Evolutionary conservation across 2,113 vertebrate genomes (phyloP).

Genomic region (Psilopogon haemacephalus): DNA sequence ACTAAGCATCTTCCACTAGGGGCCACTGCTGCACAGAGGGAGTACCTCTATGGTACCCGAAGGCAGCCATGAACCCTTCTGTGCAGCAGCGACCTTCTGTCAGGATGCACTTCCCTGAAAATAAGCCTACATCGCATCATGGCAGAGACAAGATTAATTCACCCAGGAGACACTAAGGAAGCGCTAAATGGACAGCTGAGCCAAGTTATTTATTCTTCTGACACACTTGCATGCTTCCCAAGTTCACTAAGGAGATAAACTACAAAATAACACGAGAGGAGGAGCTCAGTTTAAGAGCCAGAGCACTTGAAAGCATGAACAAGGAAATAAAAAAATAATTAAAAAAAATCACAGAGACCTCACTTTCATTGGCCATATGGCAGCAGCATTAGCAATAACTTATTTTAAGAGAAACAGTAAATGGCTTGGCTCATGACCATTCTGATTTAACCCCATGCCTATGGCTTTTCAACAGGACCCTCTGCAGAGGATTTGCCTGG

Average conservation of each 20-base stretch:
- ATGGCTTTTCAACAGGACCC: not conserved
- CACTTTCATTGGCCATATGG: not conserved
- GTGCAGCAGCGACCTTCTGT: not conserved
- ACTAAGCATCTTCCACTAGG: not conserved
- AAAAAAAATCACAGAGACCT: not conserved
- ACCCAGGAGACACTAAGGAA: not conserved
- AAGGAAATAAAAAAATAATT: not conserved
- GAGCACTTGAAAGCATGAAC: not conserved
- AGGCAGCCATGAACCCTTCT: fast-evolving
- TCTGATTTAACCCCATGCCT: not conserved
- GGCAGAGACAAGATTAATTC: fast-evolving
- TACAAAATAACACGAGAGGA: not conserved
- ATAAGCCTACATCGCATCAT: fast-evolving
- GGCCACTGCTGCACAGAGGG: not conserved
- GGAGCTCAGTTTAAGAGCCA: not conserved
- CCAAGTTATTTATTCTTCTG: not conserved
- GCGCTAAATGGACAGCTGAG: not conserved
- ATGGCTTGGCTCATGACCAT: not conserved
- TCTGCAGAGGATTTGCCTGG: not conserved
- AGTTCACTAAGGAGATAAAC: not conserved
- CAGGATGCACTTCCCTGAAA: fast-evolving
- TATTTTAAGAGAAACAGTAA: constrained; percentile 14
- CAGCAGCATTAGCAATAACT: constrained; percentile 14
- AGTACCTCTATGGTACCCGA: not conserved
- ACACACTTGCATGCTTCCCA: not conserved